phyloP scores from a whole-genome alignment of 2,113 vertebrate species.

The Gymnarchus niloticus region DNA sequence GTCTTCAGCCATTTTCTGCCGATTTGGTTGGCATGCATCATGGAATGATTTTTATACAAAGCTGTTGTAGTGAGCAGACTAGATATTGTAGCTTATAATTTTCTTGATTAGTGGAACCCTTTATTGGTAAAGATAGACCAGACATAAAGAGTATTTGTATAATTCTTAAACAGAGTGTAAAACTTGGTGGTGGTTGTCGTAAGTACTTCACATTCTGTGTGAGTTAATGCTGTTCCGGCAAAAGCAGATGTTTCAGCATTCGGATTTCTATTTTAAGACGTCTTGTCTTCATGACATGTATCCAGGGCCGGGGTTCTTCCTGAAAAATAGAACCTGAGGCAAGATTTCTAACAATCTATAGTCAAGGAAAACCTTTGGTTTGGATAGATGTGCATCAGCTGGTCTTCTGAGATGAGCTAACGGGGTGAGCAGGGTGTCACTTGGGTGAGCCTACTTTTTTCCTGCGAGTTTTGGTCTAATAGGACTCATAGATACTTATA shows the following conservation, averaged over 20 bases:
- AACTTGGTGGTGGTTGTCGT: neutral
- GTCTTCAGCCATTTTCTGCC: neutral
- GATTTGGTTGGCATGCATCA: neutral
- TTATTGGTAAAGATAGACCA: neutral
- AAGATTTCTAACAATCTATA: slow-evolving; percentile 1
- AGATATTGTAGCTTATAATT: neutral
- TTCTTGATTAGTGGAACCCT: neutral
- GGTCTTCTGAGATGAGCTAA: neutral
- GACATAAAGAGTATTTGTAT: neutral
- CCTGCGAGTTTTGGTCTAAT: neutral
- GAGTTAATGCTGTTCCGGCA: neutral
- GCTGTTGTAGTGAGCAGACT: neutral
- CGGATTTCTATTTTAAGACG: neutral
- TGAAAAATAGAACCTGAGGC: neutral
- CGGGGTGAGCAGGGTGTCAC: neutral
- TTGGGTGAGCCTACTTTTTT: neutral
- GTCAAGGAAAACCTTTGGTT: neutral
- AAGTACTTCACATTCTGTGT: neutral
- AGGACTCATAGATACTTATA: neutral
- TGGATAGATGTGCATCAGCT: neutral
- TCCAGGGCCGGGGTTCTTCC: neutral
- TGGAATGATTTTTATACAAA: neutral
- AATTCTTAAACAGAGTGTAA: too few relatives aligned
- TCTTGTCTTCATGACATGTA: neutral
- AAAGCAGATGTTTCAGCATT: slow-evolving; percentile 2